Percentiles rank a stretch among this genome's conserved stretches.
Conservation (phyloP, 2,113 vertebrate species). For the Dunckerocampus dactyliophorus region DNA sequence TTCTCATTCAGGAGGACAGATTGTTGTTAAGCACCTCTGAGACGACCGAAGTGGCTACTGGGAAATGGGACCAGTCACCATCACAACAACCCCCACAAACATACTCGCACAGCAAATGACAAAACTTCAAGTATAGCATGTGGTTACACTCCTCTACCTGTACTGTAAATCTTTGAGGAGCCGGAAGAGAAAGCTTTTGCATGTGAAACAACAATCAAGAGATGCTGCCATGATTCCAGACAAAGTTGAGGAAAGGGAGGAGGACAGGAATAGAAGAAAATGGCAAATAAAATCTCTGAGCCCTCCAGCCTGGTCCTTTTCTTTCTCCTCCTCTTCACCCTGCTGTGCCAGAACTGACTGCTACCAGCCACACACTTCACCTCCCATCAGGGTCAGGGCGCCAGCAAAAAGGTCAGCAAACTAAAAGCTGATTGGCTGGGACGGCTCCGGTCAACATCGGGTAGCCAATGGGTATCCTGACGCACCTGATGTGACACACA, state of each 20-base stretch:
- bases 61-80: conserved; percentile 41
- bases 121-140: conserved; percentile 30
- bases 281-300: conserved; percentile 61
- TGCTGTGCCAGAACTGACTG: conserved; percentile 67
- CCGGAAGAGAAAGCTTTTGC: conserved; percentile 34
- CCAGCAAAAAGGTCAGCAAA: conserved; percentile 65
- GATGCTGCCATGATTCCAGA: conserved; percentile 54
- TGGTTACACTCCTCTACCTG: conserved; percentile 28
- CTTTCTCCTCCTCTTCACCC: conserved; percentile 42
- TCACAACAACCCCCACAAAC: conserved; percentile 30
- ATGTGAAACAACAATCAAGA: conserved; percentile 48
- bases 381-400: conserved; percentile 70
- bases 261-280: conserved; percentile 52
- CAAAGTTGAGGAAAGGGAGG: conserved; percentile 33
- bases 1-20: conserved; percentile 54
- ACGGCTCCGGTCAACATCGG: conserved; percentile 45
- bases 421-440: conserved; percentile 65
- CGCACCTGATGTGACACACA: conserved; percentile 70
- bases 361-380: conserved; percentile 73
- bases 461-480: conserved; percentile 67
- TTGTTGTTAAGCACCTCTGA: conserved; percentile 62
- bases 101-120: conserved; percentile 8
- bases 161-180: conserved; percentile 38
- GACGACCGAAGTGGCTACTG: conserved; percentile 38
- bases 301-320: conserved; percentile 54